Percentiles rank a stretch among this genome's conserved stretches.
These are phyloP conservation scores for Alcedo atthis DNA, from an alignment of 2,797 vertebrate species.

Conservation along the genomic window DNA sequence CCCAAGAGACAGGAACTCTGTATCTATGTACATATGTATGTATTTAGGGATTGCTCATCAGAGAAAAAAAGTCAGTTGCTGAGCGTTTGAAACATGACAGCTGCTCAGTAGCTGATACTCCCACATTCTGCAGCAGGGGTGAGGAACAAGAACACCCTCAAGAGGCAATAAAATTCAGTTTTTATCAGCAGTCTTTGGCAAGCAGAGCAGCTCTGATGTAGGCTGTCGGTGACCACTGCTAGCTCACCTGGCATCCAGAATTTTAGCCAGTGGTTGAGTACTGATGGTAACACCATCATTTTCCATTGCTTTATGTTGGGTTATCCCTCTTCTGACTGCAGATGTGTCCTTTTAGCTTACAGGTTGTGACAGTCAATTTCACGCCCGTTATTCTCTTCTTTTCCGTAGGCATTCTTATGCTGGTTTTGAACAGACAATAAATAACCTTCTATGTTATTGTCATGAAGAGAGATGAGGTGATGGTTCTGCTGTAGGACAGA, in stretches of 20 bases:
- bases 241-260: not conserved
- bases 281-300: not conserved
- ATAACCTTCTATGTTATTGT: not conserved
- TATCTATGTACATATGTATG: not conserved
- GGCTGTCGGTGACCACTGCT: not conserved
- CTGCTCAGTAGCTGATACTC: not conserved
- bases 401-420: not conserved
- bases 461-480: not conserved
- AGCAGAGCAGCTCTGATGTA: not conserved
- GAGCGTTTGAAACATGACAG: not conserved
- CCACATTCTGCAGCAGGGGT: not conserved
- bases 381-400: not conserved
- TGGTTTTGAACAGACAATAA: not conserved
- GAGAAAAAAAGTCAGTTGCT: not conserved
- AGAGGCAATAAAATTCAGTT: not conserved
- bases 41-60: not conserved
- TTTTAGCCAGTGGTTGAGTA: not conserved
- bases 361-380: not conserved
- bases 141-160: not conserved
- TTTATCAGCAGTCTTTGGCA: not conserved
- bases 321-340: not conserved
- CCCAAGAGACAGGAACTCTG: not conserved
- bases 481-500: not conserved
- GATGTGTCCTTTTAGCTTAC: not conserved
- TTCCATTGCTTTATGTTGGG: not conserved